Evolutionary conservation across 2,888 invertebrate species (phyloP), one percentile per base, ranked within the genome.

Genomic region (Pheosia gnoma): DNA sequence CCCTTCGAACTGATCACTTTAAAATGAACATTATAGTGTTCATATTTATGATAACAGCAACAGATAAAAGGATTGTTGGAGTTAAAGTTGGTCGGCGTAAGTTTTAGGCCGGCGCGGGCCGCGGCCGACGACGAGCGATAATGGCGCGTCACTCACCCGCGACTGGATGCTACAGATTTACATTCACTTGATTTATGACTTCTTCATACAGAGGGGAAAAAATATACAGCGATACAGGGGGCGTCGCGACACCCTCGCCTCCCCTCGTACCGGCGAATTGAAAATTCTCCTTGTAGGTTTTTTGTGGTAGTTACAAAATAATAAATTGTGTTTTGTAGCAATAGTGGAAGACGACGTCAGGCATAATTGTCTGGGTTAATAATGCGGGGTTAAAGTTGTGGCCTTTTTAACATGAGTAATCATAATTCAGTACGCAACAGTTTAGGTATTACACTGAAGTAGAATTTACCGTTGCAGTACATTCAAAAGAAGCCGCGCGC

Each of bases 151-250:
- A 93, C 88, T 93, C 93, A 93, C 85, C 89, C 88, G 84, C 82
- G 84, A 83, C 86, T 90, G 89, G 90, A 88, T 89, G 90, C 85
- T 91, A 88, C 91, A 92, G 93, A 93, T 93, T 92, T 93, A 93
- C 92, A 93, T 93, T 85, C 89, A 75, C 75, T 86, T 93, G 92
- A 93, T 93, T 93, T 93, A 93, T 91, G 91, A 89, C 90, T 90
- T 88, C 91, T 93, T 93, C 89, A 92, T 93, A 88, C 83, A 91
- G 89, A 90, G 89, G 88, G 89, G 86, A 87, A 87, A 88, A 87
- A 88, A 88, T 89, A 78, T 87, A 89, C 87, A 87, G 80, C 80
- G 79, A 88, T 87, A 86, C 72, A 80, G 81, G 77, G 81, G 80
- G 80, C 72, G 71, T 65, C 67, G 62, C 71, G 71, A 66, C 67